These are phyloP conservation scores for Mesorhabditis sp. DNA, from an alignment of 2,888 invertebrate species.

Conservation along the genomic window DNA sequence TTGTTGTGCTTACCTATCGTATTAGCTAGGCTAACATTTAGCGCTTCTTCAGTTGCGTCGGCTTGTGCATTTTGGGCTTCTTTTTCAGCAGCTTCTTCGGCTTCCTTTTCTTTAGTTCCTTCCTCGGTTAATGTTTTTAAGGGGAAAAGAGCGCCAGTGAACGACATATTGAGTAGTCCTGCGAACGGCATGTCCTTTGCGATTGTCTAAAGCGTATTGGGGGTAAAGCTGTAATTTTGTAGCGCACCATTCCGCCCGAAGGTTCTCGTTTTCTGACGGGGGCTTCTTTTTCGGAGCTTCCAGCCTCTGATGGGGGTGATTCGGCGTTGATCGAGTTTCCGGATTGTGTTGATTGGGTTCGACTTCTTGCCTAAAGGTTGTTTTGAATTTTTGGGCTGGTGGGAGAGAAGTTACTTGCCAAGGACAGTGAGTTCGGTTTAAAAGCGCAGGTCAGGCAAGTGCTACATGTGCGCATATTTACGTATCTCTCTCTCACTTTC, in stretches of 20 bases:
- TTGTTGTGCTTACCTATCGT: not conserved
- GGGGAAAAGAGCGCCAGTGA: not conserved
- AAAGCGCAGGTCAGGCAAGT: no score
- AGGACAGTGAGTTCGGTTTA: no score
- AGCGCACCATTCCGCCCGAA: not conserved
- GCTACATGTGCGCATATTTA: no score
- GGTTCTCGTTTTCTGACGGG: not conserved
- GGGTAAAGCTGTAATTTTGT: not conserved
- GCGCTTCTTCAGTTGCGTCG: not conserved
- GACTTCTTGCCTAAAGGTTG: not conserved
- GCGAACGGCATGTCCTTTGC: constrained; percentile 1
- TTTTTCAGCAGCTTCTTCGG: not conserved
- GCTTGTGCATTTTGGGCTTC: constrained; percentile 2
- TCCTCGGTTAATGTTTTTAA: not conserved
- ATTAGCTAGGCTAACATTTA: not conserved
- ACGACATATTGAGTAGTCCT: not conserved
- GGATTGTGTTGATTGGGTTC: constrained; percentile 1
- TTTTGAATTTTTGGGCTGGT: not conserved
- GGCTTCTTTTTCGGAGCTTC: not conserved
- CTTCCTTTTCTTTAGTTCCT: not conserved
- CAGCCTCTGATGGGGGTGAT: not conserved
- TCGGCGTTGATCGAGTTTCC: constrained; percentile 1
- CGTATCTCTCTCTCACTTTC: no score
- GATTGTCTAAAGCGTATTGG: not conserved
- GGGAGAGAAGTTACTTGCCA: no score